These are phyloP conservation scores for Phrynocephalus versicolor DNA, from an alignment of 2,113 vertebrate genomes.

Conservation along the genomic window DNA sequence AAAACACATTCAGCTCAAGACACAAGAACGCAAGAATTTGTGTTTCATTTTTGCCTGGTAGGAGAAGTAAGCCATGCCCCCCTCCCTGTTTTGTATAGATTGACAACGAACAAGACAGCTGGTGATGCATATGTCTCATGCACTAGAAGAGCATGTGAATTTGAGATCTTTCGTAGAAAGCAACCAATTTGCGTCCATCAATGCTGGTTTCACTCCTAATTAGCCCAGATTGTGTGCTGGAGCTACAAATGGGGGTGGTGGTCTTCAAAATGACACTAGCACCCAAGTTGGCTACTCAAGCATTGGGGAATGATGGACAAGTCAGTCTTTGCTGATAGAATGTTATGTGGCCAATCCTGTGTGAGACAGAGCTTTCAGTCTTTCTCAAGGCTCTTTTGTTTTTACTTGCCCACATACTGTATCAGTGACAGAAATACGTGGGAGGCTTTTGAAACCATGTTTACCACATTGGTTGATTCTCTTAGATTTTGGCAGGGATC, in stretches of 20 bases:
- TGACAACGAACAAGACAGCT: background rate
- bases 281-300: background rate
- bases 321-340: background rate
- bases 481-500: constrained; percentile 1
- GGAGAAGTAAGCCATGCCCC: background rate
- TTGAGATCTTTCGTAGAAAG: background rate
- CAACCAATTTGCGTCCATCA: background rate
- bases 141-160: background rate
- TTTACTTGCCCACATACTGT: constrained; percentile 2
- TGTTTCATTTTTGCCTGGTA: background rate
- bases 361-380: constrained; percentile 22
- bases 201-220: background rate
- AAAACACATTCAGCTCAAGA: no score
- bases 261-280: background rate
- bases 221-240: background rate
- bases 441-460: background rate
- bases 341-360: background rate
- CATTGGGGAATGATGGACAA: background rate
- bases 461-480: background rate
- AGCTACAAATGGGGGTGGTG: background rate
- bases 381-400: background rate
- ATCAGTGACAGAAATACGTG: background rate
- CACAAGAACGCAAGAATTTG: no score
- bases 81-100: background rate
- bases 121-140: background rate